phyloP scores from a whole-genome alignment of 2,113 vertebrate genomes.

The Myanophis thanlyinensis region DNA sequence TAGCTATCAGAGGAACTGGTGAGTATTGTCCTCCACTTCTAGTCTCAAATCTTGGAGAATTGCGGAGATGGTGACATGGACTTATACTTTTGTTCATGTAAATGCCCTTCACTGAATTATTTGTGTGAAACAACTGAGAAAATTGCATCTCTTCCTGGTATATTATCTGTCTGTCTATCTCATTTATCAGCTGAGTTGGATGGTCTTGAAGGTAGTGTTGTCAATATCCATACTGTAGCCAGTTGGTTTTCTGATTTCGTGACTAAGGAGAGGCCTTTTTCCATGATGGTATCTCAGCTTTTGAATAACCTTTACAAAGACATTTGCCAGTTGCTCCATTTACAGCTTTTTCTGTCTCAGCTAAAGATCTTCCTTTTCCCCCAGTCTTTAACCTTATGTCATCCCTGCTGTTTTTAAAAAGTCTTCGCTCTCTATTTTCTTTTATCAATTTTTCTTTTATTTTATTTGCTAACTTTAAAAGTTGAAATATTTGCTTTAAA shows the following conservation, averaged over 20 bases:
- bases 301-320: not conserved
- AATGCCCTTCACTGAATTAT: not conserved
- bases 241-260: not conserved
- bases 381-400: not conserved
- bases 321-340: not conserved
- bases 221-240: not conserved
- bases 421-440: not conserved
- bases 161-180: not conserved
- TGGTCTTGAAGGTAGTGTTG: not conserved
- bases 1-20: not conserved
- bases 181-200: not conserved
- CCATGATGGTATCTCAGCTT: not conserved
- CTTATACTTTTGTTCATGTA: not conserved
- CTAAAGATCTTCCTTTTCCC: not conserved
- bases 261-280: not conserved
- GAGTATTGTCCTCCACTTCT: not conserved
- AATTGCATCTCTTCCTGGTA: not conserved
- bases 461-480: not conserved
- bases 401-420: not conserved
- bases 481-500: not conserved
- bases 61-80: not conserved
- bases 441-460: not conserved
- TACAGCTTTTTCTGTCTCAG: not conserved
- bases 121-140: not conserved
- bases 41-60: not conserved